A percentile compares a stretch with the other conserved stretches of the same genome.
Evolutionary conservation across 2,888 invertebrate species (phyloP).

Genomic region (Horisme vitalbata): DNA sequence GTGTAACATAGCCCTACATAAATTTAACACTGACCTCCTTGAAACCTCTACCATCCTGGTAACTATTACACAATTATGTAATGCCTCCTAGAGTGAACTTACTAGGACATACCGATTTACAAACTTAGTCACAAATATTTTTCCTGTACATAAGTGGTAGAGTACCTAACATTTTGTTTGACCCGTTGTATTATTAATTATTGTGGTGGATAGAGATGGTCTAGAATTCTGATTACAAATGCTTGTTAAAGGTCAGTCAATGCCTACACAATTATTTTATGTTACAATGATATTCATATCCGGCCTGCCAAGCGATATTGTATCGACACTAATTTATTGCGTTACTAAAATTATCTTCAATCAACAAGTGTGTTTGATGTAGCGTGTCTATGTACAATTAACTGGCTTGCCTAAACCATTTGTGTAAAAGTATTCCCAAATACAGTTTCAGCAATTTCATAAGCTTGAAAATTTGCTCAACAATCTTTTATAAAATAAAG

Average conservation of each 20-base stretch:
- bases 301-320: constrained; percentile 30
- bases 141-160: no score
- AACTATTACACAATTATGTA: constrained; percentile 74
- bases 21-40: constrained; percentile 41
- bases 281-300: constrained; percentile 29
- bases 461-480: no score
- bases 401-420: no score
- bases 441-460: no score
- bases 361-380: neutral
- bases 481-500: no score
- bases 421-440: no score
- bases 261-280: constrained; percentile 10
- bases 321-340: constrained; percentile 26
- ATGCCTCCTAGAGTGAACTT: constrained; percentile 44
- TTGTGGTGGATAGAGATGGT: constrained; percentile 1
- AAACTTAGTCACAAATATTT: no score
- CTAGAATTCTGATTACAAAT: constrained; percentile 10
- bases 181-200: no score
- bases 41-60: constrained; percentile 56
- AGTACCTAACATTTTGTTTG: no score
- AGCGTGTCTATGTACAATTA: neutral
- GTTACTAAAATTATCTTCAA: constrained; percentile 6
- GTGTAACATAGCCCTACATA: constrained; percentile 41
- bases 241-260: constrained; percentile 19
- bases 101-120: constrained; percentile 23